Evolutionary conservation across 1,140 invertebrate species (phyloP).

Genomic region (Drosophila hydei): DNA sequence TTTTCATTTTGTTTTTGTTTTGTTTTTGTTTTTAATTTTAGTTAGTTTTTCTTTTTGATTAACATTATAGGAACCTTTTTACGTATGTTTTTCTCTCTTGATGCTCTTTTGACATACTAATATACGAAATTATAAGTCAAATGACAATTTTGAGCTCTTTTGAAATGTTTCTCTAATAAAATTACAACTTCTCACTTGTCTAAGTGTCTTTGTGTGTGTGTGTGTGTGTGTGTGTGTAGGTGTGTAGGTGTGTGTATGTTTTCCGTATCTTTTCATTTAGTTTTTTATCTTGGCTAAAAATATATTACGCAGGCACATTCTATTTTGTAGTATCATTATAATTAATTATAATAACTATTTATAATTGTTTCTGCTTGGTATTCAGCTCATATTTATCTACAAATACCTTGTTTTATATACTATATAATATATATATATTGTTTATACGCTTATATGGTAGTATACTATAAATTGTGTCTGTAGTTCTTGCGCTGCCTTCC

Average conservation of each 20-base stretch:
- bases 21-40: constrained; percentile 20
- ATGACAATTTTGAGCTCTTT: constrained; percentile 58
- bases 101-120: constrained; percentile 41
- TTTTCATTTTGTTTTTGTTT: constrained; percentile 23
- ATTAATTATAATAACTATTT: constrained; percentile 75
- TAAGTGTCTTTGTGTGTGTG: constrained; percentile 13
- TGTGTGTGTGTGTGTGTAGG: constrained; percentile 6
- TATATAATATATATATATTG: constrained; percentile 18
- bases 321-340: constrained; percentile 84
- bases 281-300: constrained; percentile 75
- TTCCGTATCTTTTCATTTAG: constrained; percentile 20
- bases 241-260: constrained; percentile 35
- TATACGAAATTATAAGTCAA: constrained; percentile 33
- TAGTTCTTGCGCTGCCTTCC: constrained; percentile 36
- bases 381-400: constrained; percentile 74
- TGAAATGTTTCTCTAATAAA: constrained; percentile 64
- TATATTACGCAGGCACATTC: constrained; percentile 84
- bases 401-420: constrained; percentile 50
- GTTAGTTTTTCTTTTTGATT: constrained; percentile 62
- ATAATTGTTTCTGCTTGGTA: constrained; percentile 61
- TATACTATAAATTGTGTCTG: constrained; percentile 53
- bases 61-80: constrained; percentile 83
- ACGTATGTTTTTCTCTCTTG: constrained; percentile 64
- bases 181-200: constrained; percentile 34
- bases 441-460: constrained; percentile 37